These are phyloP conservation scores for Ornithoptera alexandrae DNA, from an alignment of 2,888 invertebrate species.

Conservation along the genomic window DNA sequence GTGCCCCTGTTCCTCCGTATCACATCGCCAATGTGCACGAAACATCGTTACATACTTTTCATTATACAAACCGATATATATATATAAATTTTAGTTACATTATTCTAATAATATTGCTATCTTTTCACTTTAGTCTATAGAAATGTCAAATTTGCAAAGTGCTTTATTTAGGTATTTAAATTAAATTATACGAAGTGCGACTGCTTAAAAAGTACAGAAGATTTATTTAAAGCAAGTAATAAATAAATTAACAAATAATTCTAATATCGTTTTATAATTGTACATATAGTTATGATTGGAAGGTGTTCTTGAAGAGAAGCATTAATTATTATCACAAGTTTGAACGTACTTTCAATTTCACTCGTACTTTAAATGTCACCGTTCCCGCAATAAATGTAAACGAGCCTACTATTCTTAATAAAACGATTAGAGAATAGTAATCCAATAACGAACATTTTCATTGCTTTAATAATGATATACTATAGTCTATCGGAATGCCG, in stretches of 20 bases:
- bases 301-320: conserved; percentile 62
- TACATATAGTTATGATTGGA: conserved; percentile 36
- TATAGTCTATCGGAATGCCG: background rate
- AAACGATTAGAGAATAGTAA: background rate
- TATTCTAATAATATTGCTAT: conserved; percentile 79
- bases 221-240: background rate
- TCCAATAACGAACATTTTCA: background rate
- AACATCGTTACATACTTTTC: conserved; percentile 62
- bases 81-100: conserved; percentile 64
- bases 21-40: conserved; percentile 69
- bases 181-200: conserved; percentile 24
- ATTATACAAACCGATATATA: conserved; percentile 76
- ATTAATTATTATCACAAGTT: conserved; percentile 80
- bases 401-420: conserved; percentile 12
- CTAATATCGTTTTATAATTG: background rate
- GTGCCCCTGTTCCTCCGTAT: conserved; percentile 67
- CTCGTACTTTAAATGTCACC: conserved; percentile 36
- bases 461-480: background rate
- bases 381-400: background rate
- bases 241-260: background rate
- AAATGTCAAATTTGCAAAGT: conserved; percentile 62
- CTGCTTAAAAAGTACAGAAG: conserved; percentile 10
- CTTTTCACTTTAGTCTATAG: conserved; percentile 79
- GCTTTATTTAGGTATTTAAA: conserved; percentile 45
- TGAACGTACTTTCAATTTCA: conserved; percentile 63